Evolutionary conservation across 2,888 invertebrate genomes (phyloP).

Genomic region (Trissoscelio sp.): DNA sequence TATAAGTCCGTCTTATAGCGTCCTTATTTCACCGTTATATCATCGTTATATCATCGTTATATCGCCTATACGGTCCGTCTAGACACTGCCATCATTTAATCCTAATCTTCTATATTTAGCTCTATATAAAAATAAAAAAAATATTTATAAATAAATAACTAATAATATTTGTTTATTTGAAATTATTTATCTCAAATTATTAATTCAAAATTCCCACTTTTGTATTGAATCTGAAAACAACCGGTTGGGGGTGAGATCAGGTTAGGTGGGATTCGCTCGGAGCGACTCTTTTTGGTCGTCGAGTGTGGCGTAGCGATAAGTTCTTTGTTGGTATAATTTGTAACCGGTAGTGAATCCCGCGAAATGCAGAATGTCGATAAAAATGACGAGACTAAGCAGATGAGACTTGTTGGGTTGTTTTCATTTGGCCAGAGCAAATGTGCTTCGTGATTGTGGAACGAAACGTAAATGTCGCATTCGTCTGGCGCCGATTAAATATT

Average conservation of each 20-base stretch:
- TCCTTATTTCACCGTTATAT: too few species aligned
- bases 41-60: too few species aligned
- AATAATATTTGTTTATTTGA: too few species aligned
- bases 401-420: conserved; percentile 16
- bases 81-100: too few species aligned
- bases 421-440: conserved; percentile 37
- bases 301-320: conserved; percentile 3
- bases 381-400: conserved; percentile 12
- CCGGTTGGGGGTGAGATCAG: conserved; percentile 34
- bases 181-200: too few species aligned
- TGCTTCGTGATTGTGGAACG: conserved; percentile 38
- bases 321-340: conserved; percentile 41
- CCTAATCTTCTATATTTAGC: too few species aligned
- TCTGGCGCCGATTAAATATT: conserved; percentile 62
- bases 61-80: too few species aligned
- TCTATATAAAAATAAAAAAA: too few species aligned
- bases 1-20: too few species aligned
- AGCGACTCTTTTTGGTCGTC: conserved; percentile 26
- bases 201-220: too few species aligned
- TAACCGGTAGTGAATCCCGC: conserved; percentile 29
- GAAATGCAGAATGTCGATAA: conserved; percentile 58
- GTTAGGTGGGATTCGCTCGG: conserved; percentile 11
- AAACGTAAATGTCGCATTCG: conserved; percentile 23
- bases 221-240: too few species aligned
- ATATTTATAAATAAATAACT: too few species aligned